Base-by-base conservation (phyloP, 92 coral and sea anemone species). In the Epizoanthus ramosus region DNA sequence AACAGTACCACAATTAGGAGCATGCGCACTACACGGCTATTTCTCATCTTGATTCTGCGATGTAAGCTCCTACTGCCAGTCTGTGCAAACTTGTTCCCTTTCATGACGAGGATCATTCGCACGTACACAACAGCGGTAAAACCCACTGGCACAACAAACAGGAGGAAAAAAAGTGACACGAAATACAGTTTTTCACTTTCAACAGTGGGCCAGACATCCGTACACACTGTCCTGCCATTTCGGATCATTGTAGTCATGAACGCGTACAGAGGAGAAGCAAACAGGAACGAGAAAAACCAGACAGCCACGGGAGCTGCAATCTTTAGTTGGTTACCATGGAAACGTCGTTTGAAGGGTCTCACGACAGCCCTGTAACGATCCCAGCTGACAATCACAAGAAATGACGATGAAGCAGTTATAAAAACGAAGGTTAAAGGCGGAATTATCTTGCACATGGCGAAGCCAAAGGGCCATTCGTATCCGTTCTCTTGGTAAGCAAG, bases 391-490 rank as follows among this genome's bases (percentile, higher is more conserved):
- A 87, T 83, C 90, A 75, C 57, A 19, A 87, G 79, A 35, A 83
- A 82, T 15, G 87, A 82, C 4, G 86, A 71, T 8, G 90, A 87
- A 6, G 90, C 87, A 10, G 90, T 87, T 1, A 86, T 81, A 54
- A 87, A 87, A 9, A 86, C 79, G 31, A 66, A 87, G 9, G 90
- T 87, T 28, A 87, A 73, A 3, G 87, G 87, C 2, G 90, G 90
- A 41, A 87, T 81, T 3, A 87, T 66, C 57, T 87, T 87, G 63
- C 90, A 87, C 54, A 83, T 52, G 52, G 66, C 83, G 45, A 54
- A 82, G 15, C 90, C 90, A 68, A 87, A 87, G 47, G 90, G 90
- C 90, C 90, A 87, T 10, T 75, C 24, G 24, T 87, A 87, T 25
- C 64, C 87, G 43, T 87, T 87, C 31, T 87, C 90, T 59, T 87